Conservation (phyloP, 2,113 vertebrate genomes). For the Oryzias celebensis region DNA sequence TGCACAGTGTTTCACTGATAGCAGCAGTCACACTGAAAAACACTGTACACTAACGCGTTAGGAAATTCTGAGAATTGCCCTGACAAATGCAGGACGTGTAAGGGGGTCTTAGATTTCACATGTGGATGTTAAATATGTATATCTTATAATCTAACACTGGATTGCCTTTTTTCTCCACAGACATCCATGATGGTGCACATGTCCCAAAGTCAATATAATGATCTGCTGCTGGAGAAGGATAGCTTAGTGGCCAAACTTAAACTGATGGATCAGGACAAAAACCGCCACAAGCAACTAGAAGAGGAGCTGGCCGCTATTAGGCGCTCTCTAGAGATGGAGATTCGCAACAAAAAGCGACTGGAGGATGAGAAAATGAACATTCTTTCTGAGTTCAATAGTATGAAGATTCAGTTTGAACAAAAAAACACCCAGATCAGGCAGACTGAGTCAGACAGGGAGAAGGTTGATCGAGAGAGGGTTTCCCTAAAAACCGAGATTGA, state of each 20-base stretch:
- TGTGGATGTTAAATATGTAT: not conserved
- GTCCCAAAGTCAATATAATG: constrained; percentile 86
- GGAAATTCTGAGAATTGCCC: not conserved
- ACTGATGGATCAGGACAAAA: constrained; percentile 90
- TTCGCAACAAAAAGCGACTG: constrained; percentile 87
- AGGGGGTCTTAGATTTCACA: not conserved
- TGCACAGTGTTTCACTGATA: constrained; percentile 12
- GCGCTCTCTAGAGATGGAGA: constrained; percentile 85
- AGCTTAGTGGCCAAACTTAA: constrained; percentile 88
- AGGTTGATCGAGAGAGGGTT: constrained; percentile 84
- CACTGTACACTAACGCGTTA: constrained; percentile 19
- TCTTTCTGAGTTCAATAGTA: constrained; percentile 87
- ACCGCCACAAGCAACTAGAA: constrained; percentile 82
- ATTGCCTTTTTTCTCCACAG: constrained; percentile 74
- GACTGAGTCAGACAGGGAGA: constrained; percentile 83
- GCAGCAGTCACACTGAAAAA: not conserved
- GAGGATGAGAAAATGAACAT: constrained; percentile 88
- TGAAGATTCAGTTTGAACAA: constrained; percentile 88
- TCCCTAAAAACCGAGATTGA: constrained; percentile 85
- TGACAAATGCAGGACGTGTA: not conserved
- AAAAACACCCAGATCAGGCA: constrained; percentile 85
- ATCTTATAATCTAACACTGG: not conserved
- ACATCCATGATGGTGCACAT: constrained; percentile 85
- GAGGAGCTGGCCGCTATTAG: constrained; percentile 90
- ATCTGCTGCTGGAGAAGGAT: constrained; percentile 86